Base-by-base conservation (phyloP, 2,113 vertebrate species). In the Calidris pugnax region DNA sequence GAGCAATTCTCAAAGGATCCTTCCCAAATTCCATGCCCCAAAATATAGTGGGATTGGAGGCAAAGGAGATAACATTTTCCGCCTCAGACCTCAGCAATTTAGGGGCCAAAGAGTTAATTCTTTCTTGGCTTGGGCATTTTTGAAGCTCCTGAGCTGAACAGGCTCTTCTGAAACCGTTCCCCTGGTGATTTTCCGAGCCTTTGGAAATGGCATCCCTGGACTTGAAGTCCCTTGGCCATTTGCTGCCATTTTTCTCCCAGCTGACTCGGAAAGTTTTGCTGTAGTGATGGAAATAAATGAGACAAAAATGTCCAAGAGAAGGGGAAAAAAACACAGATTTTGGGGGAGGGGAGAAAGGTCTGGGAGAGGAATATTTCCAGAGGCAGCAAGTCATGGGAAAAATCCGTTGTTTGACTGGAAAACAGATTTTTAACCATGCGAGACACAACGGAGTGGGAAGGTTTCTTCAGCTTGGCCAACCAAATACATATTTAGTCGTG, bases 331-430 rank as follows among this genome's bases (percentile, higher is more conserved):
- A 39, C 1, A 1, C 33, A 63, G 55, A 73, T 47, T 89, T 93
- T 45, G 51, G 72, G 64, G 87, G 93, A 73, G 74, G 83, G 82
- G 60, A 91, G 72, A 69, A 74, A 87, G 53, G 39, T 55, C 89
- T 94, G 82, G 68, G 75, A 91, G 92, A 87, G 72, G 78, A 90
- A 84, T 28, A 75, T 93, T 93, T 93, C 93, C 87, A 95, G 88
- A 95, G 85, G 56, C 88, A 39, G 37, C 72, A 1, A 91, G 91
- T 93, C 93, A 91, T 91, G 95, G 91, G 88, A 89, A 95, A 92
- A 93, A 80, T 51, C 80, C 4, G 4, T 33, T 45, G 56, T 66
- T 93, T 86, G 72, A 47, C 56, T 89, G 72, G 80, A 91, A 91
- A 91, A 71, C 72, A 83, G 50, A 88, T 64, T 79, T 66, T 56